These are phyloP conservation scores for Tetrax tetrax DNA, from an alignment of 2,113 vertebrate species.

Conservation along the genomic window DNA sequence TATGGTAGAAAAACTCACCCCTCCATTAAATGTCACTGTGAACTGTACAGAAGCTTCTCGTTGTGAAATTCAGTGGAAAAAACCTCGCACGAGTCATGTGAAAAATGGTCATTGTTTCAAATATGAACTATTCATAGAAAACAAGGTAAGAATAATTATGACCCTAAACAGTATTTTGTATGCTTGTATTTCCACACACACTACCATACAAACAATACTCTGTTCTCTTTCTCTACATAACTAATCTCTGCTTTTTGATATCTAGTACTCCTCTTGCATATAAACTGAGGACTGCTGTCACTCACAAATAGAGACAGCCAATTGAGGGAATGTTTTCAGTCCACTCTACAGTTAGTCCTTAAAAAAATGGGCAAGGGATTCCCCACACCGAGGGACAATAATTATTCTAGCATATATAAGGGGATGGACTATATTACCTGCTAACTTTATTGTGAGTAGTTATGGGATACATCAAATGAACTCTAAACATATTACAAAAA, in stretches of 20 bases:
- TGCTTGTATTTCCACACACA: background rate
- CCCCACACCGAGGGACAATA: background rate
- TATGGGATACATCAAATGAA: background rate
- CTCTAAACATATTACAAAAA: background rate
- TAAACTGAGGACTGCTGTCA: background rate
- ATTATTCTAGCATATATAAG: background rate
- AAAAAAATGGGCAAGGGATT: background rate
- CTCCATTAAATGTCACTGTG: slow-evolving; percentile 57
- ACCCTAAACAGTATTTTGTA: background rate
- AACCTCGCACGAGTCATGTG: background rate
- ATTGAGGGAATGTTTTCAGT: background rate
- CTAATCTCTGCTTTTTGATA: background rate
- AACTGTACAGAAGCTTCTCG: background rate
- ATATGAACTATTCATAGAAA: slow-evolving; percentile 53
- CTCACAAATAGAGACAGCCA: background rate
- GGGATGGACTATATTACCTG: background rate
- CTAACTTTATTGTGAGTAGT: background rate
- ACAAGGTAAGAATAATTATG: slow-evolving; percentile 20
- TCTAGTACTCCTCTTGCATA: background rate
- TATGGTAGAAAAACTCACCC: slow-evolving; percentile 42
- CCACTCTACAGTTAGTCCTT: background rate
- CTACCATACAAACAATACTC: background rate
- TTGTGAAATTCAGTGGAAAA: slow-evolving; percentile 32
- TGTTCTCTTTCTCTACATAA: background rate
- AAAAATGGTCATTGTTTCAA: rapidly evolving